Evolutionary conservation across 2,797 vertebrate genomes (phyloP).

Genomic region (Discoglossus pictus): DNA sequence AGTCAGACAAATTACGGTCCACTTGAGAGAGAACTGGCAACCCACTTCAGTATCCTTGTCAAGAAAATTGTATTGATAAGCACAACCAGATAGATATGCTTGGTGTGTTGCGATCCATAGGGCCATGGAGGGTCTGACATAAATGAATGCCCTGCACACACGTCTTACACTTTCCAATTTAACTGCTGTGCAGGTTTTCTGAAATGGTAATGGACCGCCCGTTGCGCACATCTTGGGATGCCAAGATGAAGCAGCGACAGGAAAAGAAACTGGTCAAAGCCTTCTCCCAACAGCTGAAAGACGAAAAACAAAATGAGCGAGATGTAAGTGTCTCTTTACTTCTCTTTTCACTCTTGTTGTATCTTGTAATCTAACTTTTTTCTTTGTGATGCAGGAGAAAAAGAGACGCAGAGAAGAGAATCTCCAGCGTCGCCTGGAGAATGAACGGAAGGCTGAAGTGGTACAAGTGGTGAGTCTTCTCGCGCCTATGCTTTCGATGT

Average conservation of each 20-base stretch:
- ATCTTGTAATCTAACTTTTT: neutral
- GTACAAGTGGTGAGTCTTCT: slow-evolving; percentile 89
- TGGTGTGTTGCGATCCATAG: too few species aligned
- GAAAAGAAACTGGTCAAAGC: slow-evolving; percentile 78
- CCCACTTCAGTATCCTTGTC: too few species aligned
- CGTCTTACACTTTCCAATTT: neutral
- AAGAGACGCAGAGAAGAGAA: slow-evolving; percentile 84
- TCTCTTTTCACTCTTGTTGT: neutral
- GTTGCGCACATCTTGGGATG: slow-evolving; percentile 82
- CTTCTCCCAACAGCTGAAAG: slow-evolving; percentile 77
- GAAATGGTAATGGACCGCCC: slow-evolving; percentile 84
- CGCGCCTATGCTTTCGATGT: neutral
- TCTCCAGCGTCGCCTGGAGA: slow-evolving; percentile 81
- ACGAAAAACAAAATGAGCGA: slow-evolving; percentile 74
- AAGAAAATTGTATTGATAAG: too few species aligned
- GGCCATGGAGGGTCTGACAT: too few species aligned
- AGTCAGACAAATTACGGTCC: too few species aligned
- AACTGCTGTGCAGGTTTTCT: slow-evolving; percentile 78
- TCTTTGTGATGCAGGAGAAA: slow-evolving; percentile 77
- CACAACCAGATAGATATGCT: too few species aligned
- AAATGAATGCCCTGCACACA: neutral
- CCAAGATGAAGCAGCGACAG: slow-evolving; percentile 84
- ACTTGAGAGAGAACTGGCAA: too few species aligned
- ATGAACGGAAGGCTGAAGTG: slow-evolving; percentile 85
- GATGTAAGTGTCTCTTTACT: slow-evolving; percentile 67